These are phyloP conservation scores for Phyllotreta cruciferae DNA, from an alignment of 2,888 invertebrate genomes.

Conservation along the genomic window DNA sequence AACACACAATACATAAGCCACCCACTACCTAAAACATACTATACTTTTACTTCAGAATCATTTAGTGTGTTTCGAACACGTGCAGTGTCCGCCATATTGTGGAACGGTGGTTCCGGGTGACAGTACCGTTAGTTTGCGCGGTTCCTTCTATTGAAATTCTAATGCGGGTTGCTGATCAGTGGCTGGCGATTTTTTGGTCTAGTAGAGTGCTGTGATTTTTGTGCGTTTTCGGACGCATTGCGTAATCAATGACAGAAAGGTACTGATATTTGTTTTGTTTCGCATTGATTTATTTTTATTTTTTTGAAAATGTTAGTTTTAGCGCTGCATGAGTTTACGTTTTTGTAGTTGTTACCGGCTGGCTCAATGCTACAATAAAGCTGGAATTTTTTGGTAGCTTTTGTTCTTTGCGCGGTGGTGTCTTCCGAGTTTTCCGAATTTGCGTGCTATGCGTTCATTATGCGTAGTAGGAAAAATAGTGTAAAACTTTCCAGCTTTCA, in stretches of 20 bases:
- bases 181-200: constrained; percentile 19
- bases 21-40: constrained; percentile 31
- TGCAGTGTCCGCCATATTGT: constrained; percentile 36
- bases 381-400: too few species aligned
- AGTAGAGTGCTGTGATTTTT: constrained; percentile 34
- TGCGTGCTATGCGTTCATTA: too few species aligned
- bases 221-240: constrained; percentile 49
- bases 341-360: constrained; percentile 7
- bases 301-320: constrained; percentile 16
- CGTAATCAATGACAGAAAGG: constrained; percentile 55
- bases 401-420: too few species aligned
- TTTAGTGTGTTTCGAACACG: constrained; percentile 37
- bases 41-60: constrained; percentile 37
- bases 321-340: not conserved
- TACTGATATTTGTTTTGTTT: constrained; percentile 35
- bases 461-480: too few species aligned
- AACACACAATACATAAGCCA: constrained; percentile 31
- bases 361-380: too few species aligned
- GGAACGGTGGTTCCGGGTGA: constrained; percentile 25
- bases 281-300: not conserved
- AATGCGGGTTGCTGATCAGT: constrained; percentile 28
- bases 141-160: constrained; percentile 28
- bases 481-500: too few species aligned
- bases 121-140: constrained; percentile 32
- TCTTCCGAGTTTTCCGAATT: too few species aligned